phyloP scores from a whole-genome alignment of 2,113 vertebrate genomes.

The Cephalopterus ornatus region DNA sequence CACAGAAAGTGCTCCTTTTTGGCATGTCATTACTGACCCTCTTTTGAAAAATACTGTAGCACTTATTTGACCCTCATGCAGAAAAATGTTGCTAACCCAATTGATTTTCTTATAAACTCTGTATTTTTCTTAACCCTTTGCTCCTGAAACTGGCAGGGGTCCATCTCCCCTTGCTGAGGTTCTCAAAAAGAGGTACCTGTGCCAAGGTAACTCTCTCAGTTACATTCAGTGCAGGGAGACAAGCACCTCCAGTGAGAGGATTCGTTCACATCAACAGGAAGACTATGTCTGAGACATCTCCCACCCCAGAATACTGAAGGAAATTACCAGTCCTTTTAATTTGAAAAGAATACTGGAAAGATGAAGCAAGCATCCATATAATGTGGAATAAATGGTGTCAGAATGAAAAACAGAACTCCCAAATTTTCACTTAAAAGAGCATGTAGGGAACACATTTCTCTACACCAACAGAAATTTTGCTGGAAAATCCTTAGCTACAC shows the following conservation, averaged over 20 bases:
- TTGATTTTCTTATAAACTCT: background rate
- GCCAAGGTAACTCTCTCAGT: fast-evolving
- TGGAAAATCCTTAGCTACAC: background rate
- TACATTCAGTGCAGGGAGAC: background rate
- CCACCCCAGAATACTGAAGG: background rate
- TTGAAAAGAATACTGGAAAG: background rate
- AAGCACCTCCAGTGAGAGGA: background rate
- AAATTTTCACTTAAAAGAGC: background rate
- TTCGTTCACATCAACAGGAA: background rate
- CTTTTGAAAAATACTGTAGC: background rate
- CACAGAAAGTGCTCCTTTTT: background rate
- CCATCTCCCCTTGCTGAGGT: background rate
- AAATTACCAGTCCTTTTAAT: background rate
- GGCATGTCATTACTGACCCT: background rate
- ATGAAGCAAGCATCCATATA: background rate
- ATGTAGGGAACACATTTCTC: background rate
- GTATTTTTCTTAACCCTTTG: background rate
- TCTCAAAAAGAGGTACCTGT: background rate
- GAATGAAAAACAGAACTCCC: background rate
- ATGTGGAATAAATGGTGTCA: background rate
- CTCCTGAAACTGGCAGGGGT: background rate
- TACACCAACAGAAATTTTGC: background rate
- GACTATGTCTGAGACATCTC: background rate
- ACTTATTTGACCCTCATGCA: background rate
- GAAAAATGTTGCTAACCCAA: background rate